phyloP scores from a whole-genome alignment of 2,888 invertebrate genomes.

The Drosophila neonasuta region DNA sequence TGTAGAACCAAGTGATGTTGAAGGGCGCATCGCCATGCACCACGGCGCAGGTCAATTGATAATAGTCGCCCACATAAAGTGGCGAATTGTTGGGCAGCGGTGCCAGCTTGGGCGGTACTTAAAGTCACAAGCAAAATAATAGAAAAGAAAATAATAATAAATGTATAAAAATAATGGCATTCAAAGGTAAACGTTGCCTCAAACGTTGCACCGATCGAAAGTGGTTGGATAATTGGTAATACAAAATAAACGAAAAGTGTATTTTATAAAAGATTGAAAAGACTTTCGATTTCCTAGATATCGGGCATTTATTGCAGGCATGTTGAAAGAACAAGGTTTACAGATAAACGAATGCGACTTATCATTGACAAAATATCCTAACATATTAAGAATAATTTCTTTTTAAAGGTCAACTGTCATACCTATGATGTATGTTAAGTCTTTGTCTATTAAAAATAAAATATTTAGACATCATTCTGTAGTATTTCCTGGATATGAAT shows the following conservation, averaged over 20 bases:
- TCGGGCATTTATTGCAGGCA: too few species aligned
- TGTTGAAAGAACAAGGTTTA: too few species aligned
- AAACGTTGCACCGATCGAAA: not conserved
- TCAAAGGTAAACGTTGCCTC: not conserved
- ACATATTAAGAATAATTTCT: too few species aligned
- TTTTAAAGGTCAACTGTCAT: too few species aligned
- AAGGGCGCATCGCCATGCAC: constrained; percentile 91
- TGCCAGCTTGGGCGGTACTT: constrained; percentile 86
- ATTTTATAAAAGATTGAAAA: too few species aligned
- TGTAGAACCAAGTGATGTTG: constrained; percentile 89
- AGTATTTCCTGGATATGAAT: not conserved
- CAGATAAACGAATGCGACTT: too few species aligned
- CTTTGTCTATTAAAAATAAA: not conserved
- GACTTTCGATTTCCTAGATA: too few species aligned
- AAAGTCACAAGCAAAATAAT: constrained; percentile 26
- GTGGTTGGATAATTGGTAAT: too few species aligned
- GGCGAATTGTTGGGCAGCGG: constrained; percentile 86
- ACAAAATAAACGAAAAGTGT: too few species aligned
- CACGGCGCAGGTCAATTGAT: constrained; percentile 86
- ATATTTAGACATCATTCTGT: too few species aligned
- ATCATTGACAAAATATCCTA: too few species aligned
- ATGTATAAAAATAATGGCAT: not conserved
- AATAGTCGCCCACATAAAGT: constrained; percentile 85
- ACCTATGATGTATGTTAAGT: too few species aligned
- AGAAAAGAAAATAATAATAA: constrained; percentile 39